Percentiles rank a stretch among this genome's conserved stretches.
phyloP scores from a whole-genome alignment of 2,888 invertebrate species.

The Aquatica leii region DNA sequence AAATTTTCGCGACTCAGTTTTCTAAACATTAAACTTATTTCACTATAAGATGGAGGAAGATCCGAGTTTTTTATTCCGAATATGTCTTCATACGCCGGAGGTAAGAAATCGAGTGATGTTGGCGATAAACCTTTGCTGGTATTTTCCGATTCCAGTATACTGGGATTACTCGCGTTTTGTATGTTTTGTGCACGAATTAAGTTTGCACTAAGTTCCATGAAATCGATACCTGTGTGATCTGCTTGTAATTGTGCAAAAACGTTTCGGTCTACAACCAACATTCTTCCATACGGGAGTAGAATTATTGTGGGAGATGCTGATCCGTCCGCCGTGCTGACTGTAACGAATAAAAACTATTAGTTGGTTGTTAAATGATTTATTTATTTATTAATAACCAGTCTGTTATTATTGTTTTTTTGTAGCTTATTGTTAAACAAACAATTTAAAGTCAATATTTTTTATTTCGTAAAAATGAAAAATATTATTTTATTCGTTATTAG shows the following conservation, averaged over 20 bases:
- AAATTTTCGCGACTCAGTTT: conserved; percentile 21
- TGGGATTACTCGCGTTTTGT: conserved; percentile 59
- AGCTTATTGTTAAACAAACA: no score
- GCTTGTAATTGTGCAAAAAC: conserved; percentile 64
- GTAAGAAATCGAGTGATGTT: conserved; percentile 61
- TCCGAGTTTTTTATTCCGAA: conserved; percentile 57
- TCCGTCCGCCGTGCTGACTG: conserved; percentile 45
- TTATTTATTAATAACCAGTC: no score
- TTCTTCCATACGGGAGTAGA: conserved; percentile 65
- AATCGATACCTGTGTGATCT: conserved; percentile 60
- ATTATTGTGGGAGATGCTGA: conserved; percentile 65
- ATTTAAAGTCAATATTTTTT: no score
- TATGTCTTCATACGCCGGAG: conserved; percentile 65
- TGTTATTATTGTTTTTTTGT: no score
- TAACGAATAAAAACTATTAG: conserved; percentile 19
- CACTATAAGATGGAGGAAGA: conserved; percentile 59
- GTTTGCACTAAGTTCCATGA: conserved; percentile 64
- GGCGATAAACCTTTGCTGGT: conserved; percentile 65
- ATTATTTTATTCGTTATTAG: no score
- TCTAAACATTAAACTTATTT: conserved; percentile 52
- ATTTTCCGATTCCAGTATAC: conserved; percentile 63
- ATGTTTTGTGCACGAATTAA: conserved; percentile 60
- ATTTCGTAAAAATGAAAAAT: no score
- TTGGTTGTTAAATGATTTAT: no score
- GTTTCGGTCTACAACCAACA: conserved; percentile 66